Percentiles rank a stretch among this genome's conserved stretches.
phyloP scores from a whole-genome alignment of 2,888 invertebrate species.

The Eulithis prunata region DNA sequence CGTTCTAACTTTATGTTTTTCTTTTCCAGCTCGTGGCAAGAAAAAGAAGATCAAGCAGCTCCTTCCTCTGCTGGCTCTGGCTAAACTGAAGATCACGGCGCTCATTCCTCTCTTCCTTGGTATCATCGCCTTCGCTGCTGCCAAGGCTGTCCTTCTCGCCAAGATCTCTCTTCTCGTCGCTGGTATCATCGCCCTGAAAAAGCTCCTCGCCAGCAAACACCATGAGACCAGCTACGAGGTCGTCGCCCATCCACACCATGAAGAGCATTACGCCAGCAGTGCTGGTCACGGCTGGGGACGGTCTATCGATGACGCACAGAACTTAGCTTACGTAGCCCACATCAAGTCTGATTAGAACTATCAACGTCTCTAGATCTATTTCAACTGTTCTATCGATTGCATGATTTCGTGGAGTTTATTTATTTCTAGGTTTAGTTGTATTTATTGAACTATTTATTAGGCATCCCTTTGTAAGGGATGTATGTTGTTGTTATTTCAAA shows the following conservation, averaged over 20 bases:
- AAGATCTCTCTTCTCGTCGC: conserved; percentile 92
- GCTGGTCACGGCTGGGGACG: conserved; percentile 88
- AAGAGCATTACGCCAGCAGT: conserved; percentile 80
- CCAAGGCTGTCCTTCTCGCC: conserved; percentile 93
- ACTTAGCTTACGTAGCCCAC: conserved; percentile 85
- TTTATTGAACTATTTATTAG: conserved; percentile 74
- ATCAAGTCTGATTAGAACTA: conserved; percentile 66
- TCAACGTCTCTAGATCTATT: conserved; percentile 57
- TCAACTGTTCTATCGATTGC: conserved; percentile 22
- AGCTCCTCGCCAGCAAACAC: conserved; percentile 89
- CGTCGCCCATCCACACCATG: conserved; percentile 87
- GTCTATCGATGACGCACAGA: conserved; percentile 79
- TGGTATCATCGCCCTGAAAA: conserved; percentile 87
- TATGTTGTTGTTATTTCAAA: conserved; percentile 73
- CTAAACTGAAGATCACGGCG: conserved; percentile 91
- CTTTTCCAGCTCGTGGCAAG: conserved; percentile 88
- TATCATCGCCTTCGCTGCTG: conserved; percentile 90
- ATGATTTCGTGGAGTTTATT: conserved; percentile 41
- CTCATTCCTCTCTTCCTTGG: conserved; percentile 90
- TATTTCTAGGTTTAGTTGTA: conserved; percentile 73
- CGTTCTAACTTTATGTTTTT: background rate
- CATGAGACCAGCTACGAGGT: conserved; percentile 90
- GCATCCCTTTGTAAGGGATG: conserved; percentile 70
- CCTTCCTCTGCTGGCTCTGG: conserved; percentile 88
- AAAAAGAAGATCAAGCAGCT: conserved; percentile 92